These are phyloP conservation scores for Lapara coniferarum DNA, from an alignment of 2,888 invertebrate genomes.

Conservation along the genomic window DNA sequence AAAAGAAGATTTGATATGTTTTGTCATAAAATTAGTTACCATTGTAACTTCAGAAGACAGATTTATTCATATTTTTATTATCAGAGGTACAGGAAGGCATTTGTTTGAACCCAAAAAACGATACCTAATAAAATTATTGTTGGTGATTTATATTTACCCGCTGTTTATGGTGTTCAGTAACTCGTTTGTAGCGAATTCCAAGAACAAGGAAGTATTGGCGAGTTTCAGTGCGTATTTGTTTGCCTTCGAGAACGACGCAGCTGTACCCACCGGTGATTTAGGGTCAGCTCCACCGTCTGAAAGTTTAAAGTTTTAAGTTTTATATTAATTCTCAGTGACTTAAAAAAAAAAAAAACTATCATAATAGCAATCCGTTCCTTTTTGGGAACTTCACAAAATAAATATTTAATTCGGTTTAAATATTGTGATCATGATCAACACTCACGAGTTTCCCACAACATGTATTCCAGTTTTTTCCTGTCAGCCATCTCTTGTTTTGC, in stretches of 20 bases:
- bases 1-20: neutral
- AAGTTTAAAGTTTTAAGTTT: conserved; percentile 9
- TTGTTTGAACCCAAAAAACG: too few relatives aligned
- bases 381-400: too few relatives aligned
- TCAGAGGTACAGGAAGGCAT: too few relatives aligned
- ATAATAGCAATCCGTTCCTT: too few relatives aligned
- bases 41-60: too few relatives aligned
- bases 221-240: conserved; percentile 91
- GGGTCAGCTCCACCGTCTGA: conserved; percentile 92
- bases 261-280: conserved; percentile 92
- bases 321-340: too few relatives aligned
- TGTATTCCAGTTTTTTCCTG: conserved; percentile 91
- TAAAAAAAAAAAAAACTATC: too few relatives aligned
- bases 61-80: too few relatives aligned
- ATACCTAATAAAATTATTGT: neutral
- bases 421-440: conserved; percentile 33
- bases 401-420: too few relatives aligned
- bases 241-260: conserved; percentile 95
- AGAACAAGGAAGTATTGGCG: conserved; percentile 93
- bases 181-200: conserved; percentile 94
- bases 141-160: conserved; percentile 65
- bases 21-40: too few relatives aligned
- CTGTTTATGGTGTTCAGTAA: conserved; percentile 87
- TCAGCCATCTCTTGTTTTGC: conserved; percentile 90
- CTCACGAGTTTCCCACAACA: conserved; percentile 90